phyloP scores from a whole-genome alignment of 2,113 vertebrate genomes.

The Nipponia nippon region DNA sequence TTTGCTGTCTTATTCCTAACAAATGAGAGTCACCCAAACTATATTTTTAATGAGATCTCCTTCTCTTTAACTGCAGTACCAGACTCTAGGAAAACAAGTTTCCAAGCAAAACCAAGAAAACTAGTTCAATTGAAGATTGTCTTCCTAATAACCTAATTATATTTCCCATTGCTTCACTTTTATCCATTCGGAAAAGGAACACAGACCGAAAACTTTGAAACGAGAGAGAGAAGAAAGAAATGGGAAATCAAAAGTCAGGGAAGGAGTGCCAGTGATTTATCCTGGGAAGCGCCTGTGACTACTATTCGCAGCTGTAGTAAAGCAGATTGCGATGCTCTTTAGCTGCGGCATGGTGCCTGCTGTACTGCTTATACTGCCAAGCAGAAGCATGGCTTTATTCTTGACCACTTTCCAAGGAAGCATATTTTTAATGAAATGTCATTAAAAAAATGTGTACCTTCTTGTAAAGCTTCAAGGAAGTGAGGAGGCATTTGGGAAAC shows the following conservation, averaged over 20 bases:
- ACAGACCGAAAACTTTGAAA: neutral
- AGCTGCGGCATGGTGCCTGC: neutral
- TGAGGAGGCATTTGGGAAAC: neutral
- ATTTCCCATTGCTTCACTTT: neutral
- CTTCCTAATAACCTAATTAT: slow-evolving; percentile 9
- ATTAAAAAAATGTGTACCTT: slow-evolving; percentile 34
- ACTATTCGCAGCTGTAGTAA: slow-evolving; percentile 4
- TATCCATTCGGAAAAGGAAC: neutral
- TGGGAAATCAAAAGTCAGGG: neutral
- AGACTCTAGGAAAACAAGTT: slow-evolving; percentile 1
- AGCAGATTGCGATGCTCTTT: slow-evolving; percentile 31
- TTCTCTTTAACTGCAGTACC: neutral
- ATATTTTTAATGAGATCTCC: slow-evolving; percentile 42
- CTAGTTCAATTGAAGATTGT: neutral
- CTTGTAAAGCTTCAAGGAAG: slow-evolving; percentile 39
- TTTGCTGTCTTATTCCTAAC: slow-evolving; percentile 8
- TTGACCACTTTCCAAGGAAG: slow-evolving; percentile 48
- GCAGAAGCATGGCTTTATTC: slow-evolving; percentile 30
- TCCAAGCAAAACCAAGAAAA: neutral
- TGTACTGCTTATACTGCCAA: slow-evolving; percentile 44
- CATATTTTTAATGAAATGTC: slow-evolving; percentile 60
- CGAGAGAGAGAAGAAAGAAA: neutral
- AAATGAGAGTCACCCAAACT: neutral
- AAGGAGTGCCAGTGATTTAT: slow-evolving; percentile 6
- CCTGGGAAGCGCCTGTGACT: neutral